A percentile compares a stretch with the other conserved stretches of the same genome.
These are phyloP conservation scores for Coptodon bakossiorum DNA, from an alignment of 2,113 vertebrate genomes.

Conservation along the genomic window DNA sequence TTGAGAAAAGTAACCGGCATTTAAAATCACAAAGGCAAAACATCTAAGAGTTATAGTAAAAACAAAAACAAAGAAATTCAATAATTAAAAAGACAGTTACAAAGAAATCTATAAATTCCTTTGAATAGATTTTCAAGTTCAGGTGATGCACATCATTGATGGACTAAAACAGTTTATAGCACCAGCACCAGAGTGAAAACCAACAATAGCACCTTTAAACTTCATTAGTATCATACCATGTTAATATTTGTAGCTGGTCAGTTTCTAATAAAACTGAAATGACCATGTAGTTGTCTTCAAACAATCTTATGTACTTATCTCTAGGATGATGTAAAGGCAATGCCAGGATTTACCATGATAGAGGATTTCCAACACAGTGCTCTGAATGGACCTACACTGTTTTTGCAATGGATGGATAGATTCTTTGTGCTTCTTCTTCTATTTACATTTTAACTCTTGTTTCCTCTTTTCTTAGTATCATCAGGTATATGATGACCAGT, in stretches of 20 bases:
- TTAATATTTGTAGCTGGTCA: not conserved
- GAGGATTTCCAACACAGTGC: not conserved
- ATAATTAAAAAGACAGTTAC: not conserved
- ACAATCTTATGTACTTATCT: not conserved
- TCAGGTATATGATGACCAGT: slow-evolving; percentile 90
- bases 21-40: not conserved
- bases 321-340: not conserved
- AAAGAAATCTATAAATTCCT: not conserved
- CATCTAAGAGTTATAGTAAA: not conserved
- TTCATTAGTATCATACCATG: not conserved
- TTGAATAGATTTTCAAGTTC: not conserved
- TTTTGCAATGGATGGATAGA: not conserved
- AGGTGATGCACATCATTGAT: not conserved
- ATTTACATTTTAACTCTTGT: not conserved
- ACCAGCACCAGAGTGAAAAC: not conserved
- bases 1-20: not conserved
- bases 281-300: not conserved
- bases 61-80: no score
- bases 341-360: not conserved
- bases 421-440: not conserved
- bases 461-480: slow-evolving; percentile 78
- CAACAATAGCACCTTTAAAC: not conserved
- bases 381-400: not conserved
- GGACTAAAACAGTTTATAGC: not conserved
- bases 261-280: not conserved